A percentile compares a stretch with the other conserved stretches of the same genome.
phyloP scores from a whole-genome alignment of 2,797 vertebrate genomes.

The Austrolebias charrua region DNA sequence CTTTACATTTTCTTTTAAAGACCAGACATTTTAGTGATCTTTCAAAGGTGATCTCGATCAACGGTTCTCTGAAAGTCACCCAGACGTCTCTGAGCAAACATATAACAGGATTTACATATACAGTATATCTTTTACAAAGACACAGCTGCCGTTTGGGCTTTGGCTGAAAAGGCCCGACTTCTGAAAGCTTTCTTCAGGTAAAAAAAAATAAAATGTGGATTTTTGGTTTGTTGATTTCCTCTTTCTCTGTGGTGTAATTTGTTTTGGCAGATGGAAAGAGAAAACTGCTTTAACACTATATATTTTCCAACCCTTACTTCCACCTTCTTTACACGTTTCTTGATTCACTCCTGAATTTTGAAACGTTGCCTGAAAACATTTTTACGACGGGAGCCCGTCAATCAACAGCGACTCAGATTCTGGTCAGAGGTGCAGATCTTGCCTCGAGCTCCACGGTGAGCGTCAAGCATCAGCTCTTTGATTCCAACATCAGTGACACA shows the following conservation, averaged over 20 bases:
- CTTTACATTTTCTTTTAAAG: too few relatives aligned
- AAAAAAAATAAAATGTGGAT: too few relatives aligned
- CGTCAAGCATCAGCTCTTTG: constrained; percentile 5
- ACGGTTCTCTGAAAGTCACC: not conserved
- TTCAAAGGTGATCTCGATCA: too few relatives aligned
- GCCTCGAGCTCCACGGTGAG: not conserved
- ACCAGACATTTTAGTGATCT: too few relatives aligned
- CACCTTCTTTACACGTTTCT: not conserved
- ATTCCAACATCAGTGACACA: constrained; percentile 18
- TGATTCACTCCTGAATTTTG: not conserved
- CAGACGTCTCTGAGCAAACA: not conserved
- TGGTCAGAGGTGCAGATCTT: constrained; percentile 9
- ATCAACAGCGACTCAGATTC: not conserved
- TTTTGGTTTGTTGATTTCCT: too few relatives aligned
- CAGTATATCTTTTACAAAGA: not conserved
- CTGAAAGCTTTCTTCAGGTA: too few relatives aligned
- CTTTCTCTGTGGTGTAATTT: not conserved
- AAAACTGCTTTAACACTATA: not conserved
- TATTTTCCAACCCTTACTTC: not conserved
- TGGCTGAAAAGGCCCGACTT: not conserved
- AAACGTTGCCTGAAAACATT: not conserved
- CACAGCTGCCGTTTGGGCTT: not conserved
- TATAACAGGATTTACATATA: not conserved
- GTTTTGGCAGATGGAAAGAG: not conserved
- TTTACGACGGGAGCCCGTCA: not conserved